Base-by-base conservation (phyloP, 2,113 vertebrate species). In the Notothenia rossii region DNA sequence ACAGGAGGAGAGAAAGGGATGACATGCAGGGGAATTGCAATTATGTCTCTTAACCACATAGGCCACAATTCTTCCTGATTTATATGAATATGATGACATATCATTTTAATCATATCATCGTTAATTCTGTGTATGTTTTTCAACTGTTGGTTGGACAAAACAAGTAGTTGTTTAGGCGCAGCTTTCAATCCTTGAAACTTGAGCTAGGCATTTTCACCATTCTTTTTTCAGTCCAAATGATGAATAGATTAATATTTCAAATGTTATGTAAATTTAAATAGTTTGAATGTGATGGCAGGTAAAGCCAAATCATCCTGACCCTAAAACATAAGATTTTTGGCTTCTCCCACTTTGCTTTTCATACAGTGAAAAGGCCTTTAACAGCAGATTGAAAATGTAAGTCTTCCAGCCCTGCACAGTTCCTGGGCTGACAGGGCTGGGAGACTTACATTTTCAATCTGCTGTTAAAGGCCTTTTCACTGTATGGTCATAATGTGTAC, bases 381-480 rank as follows among this genome's bases (percentile, higher is more conserved):
- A 22, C 22, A 22, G 22, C 22, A 22, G 1, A n/a, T n/a, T n/a
- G n/a, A n/a, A n/a, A n/a, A n/a, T n/a, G n/a, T n/a, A n/a, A n/a
- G n/a, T n/a, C n/a, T n/a, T n/a, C n/a, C n/a, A n/a, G n/a, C n/a
- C n/a, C n/a, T n/a, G 20, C 53, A 22, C 11, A 17, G 8, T 54
- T 72, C 49, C 40, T 43, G 10, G 4, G n/a, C 25, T 71, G 54
- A 53, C 72, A 54, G 53, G 13, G 64, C 14, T 61, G 53, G 29
- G 68, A 45, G 65, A 74, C 72, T 67, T 77, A 48, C 65, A 45
- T 61, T 70, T 20, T 15, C 50, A 76, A 70, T 79, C 60, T 17
- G 10, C 33, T 22, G 22, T 68, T 54, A 49, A 53, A 75, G 67
- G 33, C 33, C 36, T 69, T 62, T 62, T 53, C 33, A 45, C 49